Base-by-base conservation (phyloP, 37 sponge, comb jelly and placozoan genomes). In the Cliona cf. orientalis region DNA sequence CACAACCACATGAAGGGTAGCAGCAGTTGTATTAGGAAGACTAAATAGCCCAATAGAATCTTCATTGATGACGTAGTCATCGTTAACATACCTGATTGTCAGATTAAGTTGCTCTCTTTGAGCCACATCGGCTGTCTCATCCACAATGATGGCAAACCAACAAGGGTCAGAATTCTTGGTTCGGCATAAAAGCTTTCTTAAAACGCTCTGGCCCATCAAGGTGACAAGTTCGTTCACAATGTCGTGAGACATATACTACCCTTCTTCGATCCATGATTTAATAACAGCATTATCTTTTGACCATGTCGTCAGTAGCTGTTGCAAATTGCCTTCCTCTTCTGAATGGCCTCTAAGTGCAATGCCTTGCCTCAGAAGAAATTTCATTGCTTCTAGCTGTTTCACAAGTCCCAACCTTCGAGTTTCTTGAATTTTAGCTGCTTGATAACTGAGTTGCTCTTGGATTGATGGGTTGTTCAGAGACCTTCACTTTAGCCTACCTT, bases 111-210 rank as follows among this genome's bases (percentile, higher is more conserved):
- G 71, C 36, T 71, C 71, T 14, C 26, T 41, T 6, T 43, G 3
- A 29, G 46, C 12, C 74, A 74, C 75, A 89, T 89, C 80, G 5
- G 75, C 83, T 44, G 80, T 84, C 39, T 87, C 84, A 72, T 91
- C 81, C 4, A 35, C 79, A 62, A 84, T 91, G 1, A 86, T 86
- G 17, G 76, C 25, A 75, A 74, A 81, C 79, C 83, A 91, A 38
- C 28, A 22, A 23, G 71, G 71, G 17, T 33, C 36, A 43, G 26
- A 22, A 5, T 31, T 6, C 46, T 71, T 71, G 26, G 44, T 71
- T 6, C 36, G 31, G 28, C 5, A n/a, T 40, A 67, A 32, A 36
- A 67, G 68, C 6, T 5, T 42, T 71, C 71, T 31, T 23, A 71
- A 25, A 5, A 41, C 9, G 21, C 38, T 37, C 5, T 71, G 71